Conservation (phyloP, 2,888 invertebrate genomes). For the Patella ulyssiponensis region DNA sequence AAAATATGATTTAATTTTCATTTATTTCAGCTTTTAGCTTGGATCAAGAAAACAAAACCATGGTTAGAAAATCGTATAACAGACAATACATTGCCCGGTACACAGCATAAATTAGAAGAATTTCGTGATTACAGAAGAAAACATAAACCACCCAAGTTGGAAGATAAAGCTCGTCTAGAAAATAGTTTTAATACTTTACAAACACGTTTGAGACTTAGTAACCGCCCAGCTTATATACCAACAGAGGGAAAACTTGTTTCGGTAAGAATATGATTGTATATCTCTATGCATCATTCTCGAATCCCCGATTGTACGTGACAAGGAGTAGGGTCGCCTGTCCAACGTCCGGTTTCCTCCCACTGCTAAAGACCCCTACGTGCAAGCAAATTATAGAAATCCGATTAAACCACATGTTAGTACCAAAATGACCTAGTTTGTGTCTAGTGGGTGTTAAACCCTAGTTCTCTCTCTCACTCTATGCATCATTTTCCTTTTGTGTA, state of each 20-base stretch:
- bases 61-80: conserved; percentile 78
- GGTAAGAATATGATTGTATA: conserved; percentile 76
- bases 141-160: conserved; percentile 99
- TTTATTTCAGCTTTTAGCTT: conserved; percentile 86
- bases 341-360: no score
- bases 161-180: conserved; percentile 98
- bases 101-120: conserved; percentile 97
- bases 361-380: no score
- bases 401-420: no score
- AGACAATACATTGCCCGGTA: conserved; percentile 96
- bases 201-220: conserved; percentile 96
- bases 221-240: conserved; percentile 99
- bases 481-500: not conserved
- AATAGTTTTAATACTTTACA: conserved; percentile 99
- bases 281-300: not conserved
- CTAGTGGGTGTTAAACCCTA: no score
- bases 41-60: conserved; percentile 98
- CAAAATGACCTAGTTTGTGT: no score
- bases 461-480: not conserved
- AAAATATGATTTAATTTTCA: not conserved
- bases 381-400: no score
- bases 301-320: no score
- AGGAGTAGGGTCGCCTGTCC: no score
- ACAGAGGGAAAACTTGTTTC: conserved; percentile 99
- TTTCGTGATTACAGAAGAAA: conserved; percentile 98